Percentiles rank a stretch among this genome's conserved stretches.
These are phyloP conservation scores for Dendrophyllia cribrosa DNA, from an alignment of 64 coral and sea anemone genomes.

Conservation along the genomic window DNA sequence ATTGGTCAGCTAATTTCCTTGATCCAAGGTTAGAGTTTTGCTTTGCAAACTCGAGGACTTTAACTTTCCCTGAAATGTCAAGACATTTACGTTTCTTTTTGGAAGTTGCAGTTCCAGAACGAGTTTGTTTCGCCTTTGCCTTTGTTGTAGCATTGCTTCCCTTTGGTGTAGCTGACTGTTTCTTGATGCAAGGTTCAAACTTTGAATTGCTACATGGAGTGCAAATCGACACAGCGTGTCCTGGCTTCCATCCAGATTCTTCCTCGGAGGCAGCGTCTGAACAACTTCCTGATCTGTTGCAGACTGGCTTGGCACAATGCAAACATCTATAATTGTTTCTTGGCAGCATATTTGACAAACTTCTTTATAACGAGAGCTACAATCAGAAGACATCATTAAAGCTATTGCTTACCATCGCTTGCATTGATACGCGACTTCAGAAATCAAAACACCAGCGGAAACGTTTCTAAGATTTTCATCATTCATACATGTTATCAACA, in stretches of 20 bases:
- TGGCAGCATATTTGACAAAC: slow-evolving; percentile 25
- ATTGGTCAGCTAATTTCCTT: slow-evolving; percentile 58
- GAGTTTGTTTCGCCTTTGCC: slow-evolving; percentile 24
- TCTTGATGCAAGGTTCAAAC: slow-evolving; percentile 14
- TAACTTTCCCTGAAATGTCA: slow-evolving; percentile 51
- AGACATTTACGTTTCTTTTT: slow-evolving; percentile 62
- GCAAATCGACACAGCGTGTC: slow-evolving; percentile 10
- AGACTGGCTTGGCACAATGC: slow-evolving; percentile 39
- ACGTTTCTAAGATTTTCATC: neutral
- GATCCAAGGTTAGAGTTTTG: slow-evolving; percentile 47
- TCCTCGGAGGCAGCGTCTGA: slow-evolving; percentile 57
- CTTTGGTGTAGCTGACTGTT: slow-evolving; percentile 39
- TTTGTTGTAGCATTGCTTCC: slow-evolving; percentile 45
- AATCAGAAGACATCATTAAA: no score
- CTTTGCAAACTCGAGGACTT: slow-evolving; percentile 50
- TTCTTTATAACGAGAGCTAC: no score
- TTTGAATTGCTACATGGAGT: slow-evolving; percentile 36
- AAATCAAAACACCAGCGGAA: no score
- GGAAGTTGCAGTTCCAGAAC: slow-evolving; percentile 7
- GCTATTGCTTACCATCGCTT: neutral
- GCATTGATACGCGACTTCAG: no score
- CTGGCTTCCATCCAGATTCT: slow-evolving; percentile 33
- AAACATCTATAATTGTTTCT: slow-evolving; percentile 33
- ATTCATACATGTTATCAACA: neutral
- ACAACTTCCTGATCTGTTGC: slow-evolving; percentile 47